Evolutionary conservation across 2,797 vertebrate genomes (phyloP), one percentile per base, ranked within the genome.

Genomic region (Meda fulgida): DNA sequence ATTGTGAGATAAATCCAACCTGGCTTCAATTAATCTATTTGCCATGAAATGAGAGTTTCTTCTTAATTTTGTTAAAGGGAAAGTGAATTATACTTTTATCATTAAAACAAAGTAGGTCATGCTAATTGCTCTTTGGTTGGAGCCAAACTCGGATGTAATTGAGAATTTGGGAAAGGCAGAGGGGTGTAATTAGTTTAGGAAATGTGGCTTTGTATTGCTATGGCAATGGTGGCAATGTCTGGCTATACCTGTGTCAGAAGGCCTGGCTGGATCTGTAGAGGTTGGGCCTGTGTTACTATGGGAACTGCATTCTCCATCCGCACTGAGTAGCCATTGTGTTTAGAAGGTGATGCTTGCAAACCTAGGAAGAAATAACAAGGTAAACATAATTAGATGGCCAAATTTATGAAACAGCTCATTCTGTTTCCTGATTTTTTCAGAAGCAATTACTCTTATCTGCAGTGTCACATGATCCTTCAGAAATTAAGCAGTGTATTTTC

Each of bases 291-390:
- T 38, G 98, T 99, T 93, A 99, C 98, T 90, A 99, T 98, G 92
- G 98, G 98, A 93, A 99, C 98, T 0, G 98, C 97, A 0, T 98
- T 99, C 91, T 99, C 98, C 98, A 99, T 98, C 87, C 97, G 95
- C 91, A 99, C 97, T 0, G 98, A 99, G 93, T 99, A 99, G 91
- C 98, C 97, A 73, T 97, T 96, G 81, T 99, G 98, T 94, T 99
- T 99, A 86, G 98, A 97, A 81, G 98, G 98, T 71, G 98, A 99
- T 3, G 98, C 96, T 92, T 99, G 98, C 89, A 99, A 93, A 87
- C 98, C 98, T 99, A 92, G 84, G 84, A 31, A 85, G 67, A 87
- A 84, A 91, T 43, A 58, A 89, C 78, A 91, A 80, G 29, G 40
- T 67, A 48, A 40, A 69, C 75, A 34, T 19, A 23, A 60, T 65